phyloP scores from a whole-genome alignment of 2,888 invertebrate genomes.

The Alcis repandata region DNA sequence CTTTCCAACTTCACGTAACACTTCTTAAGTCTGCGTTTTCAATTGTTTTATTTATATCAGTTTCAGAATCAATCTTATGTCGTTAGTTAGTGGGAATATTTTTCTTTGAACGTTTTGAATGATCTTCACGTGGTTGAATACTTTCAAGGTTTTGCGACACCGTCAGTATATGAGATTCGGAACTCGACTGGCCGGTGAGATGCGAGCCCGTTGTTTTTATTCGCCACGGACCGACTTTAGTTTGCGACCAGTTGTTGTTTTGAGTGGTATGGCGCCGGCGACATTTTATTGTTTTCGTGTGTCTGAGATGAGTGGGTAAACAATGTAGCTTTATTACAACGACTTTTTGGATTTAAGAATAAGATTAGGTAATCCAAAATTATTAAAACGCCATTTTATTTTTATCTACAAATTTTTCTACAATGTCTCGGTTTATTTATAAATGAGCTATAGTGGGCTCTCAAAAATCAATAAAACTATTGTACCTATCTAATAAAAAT shows the following conservation, averaged over 20 bases:
- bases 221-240: constrained; percentile 51
- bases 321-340: not conserved
- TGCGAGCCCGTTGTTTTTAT: constrained; percentile 71
- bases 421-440: no score
- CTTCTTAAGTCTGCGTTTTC: constrained; percentile 18
- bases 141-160: constrained; percentile 15
- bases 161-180: constrained; percentile 44
- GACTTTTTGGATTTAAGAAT: not conserved
- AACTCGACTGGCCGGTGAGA: constrained; percentile 63
- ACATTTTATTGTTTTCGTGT: constrained; percentile 10
- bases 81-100: not conserved
- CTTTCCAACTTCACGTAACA: constrained; percentile 19
- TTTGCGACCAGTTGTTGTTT: constrained; percentile 20
- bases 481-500: no score
- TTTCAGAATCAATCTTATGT: constrained; percentile 9
- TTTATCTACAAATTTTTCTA: no score
- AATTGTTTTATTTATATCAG: not conserved
- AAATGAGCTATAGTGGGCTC: no score
- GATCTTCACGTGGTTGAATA: constrained; percentile 19
- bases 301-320: constrained; percentile 1
- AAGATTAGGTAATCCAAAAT: not conserved
- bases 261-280: constrained; percentile 8
- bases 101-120: constrained; percentile 1
- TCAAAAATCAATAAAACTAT: no score
- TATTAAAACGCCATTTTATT: no score